phyloP scores from a whole-genome alignment of 2,797 vertebrate genomes.

The Poeciliopsis gracilis region DNA sequence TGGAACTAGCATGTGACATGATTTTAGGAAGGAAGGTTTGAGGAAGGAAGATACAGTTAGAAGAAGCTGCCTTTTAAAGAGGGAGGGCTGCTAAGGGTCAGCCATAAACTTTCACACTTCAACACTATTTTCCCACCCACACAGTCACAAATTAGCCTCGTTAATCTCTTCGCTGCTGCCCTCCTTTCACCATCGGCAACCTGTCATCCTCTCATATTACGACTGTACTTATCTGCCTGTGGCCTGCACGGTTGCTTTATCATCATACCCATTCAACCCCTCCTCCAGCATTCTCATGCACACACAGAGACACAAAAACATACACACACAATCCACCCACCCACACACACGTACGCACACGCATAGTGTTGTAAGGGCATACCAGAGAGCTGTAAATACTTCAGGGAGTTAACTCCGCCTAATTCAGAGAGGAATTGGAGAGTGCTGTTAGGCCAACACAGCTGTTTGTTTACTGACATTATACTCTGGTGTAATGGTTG shows the following conservation, averaged over 20 bases:
- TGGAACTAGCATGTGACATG: neutral
- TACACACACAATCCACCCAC: conserved; percentile 39
- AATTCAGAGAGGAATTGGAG: conserved; percentile 76
- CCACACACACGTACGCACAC: neutral
- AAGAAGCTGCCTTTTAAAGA: conserved; percentile 45
- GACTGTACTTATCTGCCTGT: conserved; percentile 68
- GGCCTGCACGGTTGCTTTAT: conserved; percentile 55
- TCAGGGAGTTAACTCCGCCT: conserved; percentile 78
- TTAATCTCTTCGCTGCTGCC: conserved; percentile 61
- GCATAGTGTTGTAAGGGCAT: conserved; percentile 72
- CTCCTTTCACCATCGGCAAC: conserved; percentile 69
- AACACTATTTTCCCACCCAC: conserved; percentile 50
- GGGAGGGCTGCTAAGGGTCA: conserved; percentile 42
- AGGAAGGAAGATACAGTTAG: conserved; percentile 13
- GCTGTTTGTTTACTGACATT: conserved; percentile 77
- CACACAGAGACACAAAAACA: conserved; percentile 42
- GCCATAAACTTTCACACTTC: conserved; percentile 65
- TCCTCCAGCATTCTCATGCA: conserved; percentile 36
- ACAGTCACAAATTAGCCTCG: conserved; percentile 59
- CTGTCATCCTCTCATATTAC: conserved; percentile 70
- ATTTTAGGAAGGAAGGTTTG: conserved; percentile 1
- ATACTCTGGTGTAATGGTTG: conserved; percentile 55
- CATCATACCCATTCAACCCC: conserved; percentile 63
- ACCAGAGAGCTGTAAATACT: conserved; percentile 81
- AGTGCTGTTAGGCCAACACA: conserved; percentile 72